phyloP scores from a whole-genome alignment of 2,113 vertebrate genomes.

The Anser brachyrhynchus region DNA sequence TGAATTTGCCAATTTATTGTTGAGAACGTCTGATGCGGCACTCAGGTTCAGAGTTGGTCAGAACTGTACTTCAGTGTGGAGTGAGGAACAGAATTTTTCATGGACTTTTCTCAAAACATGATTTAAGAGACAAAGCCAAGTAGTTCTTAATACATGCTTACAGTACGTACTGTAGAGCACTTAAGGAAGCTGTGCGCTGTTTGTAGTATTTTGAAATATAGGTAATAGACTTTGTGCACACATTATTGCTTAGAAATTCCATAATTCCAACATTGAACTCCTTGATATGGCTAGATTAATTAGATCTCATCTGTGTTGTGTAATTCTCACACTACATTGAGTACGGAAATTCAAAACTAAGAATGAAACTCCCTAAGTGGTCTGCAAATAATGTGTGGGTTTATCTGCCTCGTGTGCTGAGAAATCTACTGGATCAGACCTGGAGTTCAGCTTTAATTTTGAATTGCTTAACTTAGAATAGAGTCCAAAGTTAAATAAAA shows the following conservation, averaged over 20 bases:
- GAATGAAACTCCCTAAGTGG: not conserved
- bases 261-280: not conserved
- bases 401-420: not conserved
- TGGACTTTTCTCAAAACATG: not conserved
- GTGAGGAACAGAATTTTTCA: not conserved
- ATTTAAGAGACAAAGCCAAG: conserved; percentile 21
- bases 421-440: not conserved
- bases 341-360: not conserved
- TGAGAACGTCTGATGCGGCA: not conserved
- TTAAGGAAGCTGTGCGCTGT: not conserved
- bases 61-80: not conserved
- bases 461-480: not conserved
- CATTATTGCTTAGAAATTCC: not conserved
- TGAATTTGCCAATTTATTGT: not conserved
- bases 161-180: not conserved
- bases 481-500: conserved; percentile 4
- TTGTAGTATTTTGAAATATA: not conserved
- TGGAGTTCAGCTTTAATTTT: conserved; percentile 44
- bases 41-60: not conserved
- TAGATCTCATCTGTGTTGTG: not conserved
- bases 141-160: conserved; percentile 18
- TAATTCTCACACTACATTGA: not conserved
- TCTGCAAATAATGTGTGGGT: not conserved
- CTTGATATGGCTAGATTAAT: not conserved
- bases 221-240: not conserved